Evolutionary conservation across 2,797 vertebrate species (phyloP), one percentile per base, ranked within the genome.

Genomic region (Pipistrellus pipistrellus): DNA sequence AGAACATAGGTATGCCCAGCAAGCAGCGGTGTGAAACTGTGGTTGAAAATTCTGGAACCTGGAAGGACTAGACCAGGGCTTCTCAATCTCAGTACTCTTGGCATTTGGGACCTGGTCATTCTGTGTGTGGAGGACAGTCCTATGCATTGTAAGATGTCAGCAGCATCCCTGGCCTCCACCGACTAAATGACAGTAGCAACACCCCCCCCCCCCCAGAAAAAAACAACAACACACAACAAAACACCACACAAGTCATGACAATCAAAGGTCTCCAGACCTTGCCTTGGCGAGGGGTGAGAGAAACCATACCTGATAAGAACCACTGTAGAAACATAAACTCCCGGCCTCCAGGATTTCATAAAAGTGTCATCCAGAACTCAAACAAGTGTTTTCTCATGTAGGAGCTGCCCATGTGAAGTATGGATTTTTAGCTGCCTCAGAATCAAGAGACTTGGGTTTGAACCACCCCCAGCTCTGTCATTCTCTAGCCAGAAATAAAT

Each of bases 401-500:
- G 35, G 17, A 86, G 35, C 0, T 14, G 14, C 41, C 46, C 57
- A 11, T 3, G 9, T 8, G 12, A 59, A 73, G 51, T 6, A 25
- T 0, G 4, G 66, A 57, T 18, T 57, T 53, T 62, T 0, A 25
- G 62, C 69, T 62, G 27, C 48, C 68, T 38, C 4, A 6, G 46
- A 84, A 77, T 46, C 72, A 90, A 90, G 41, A 84, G 53, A 51
- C 25, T 51, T 82, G 32, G 21, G 75, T 86, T 77, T 72, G 23
- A 73, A 83, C 53, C 53, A 1, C 8, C 23, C 23, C 18, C 20
- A n/a, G 41, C n/a, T 21, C 73, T 17, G 1, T n/a, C 57, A 80
- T 46, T 69, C 69, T 41, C 62, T 18, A 93, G 78, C 51, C 38
- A 75, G 85, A 32, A 92, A 87, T 75, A 91, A 68, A 80, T 55